Evolutionary conservation across 2,888 invertebrate species (phyloP), one percentile per base, ranked within the genome.

Genomic region (Ischnura elegans): DNA sequence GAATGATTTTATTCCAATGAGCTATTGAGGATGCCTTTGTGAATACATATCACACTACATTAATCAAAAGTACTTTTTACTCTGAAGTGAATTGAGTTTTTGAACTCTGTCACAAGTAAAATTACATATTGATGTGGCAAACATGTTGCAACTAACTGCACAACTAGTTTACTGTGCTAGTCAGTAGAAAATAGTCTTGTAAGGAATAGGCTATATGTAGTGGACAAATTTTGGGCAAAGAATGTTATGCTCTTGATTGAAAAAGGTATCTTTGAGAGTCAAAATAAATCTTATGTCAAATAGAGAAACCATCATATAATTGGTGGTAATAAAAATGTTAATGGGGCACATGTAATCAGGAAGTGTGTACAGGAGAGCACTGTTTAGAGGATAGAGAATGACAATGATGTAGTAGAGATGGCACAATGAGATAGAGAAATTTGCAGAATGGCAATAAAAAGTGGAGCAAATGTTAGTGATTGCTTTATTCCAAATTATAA

Each of bases 1-100:
- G 90, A 66, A 43, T 45, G 16, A 61, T 90, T 43, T 43, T 43
- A 25, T 43, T 66, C 61, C 90, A 90, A 90, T 90, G 90, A 43
- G 36, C 16, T 43, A 86, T 43, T 86, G 86, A 45, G 90, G 90
- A 61, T 90, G 90, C 90, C 90, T 90, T 90, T 66, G 61, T 90
- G 61, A 42, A 90, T 90, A 90, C 90, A 90, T 90, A 90, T 90
- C 90, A 90, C 42, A n/a, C 61, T 66, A 61, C 42, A 61, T 43
- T 42, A 90, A 61, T 90, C 61, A 66, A 90, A 90, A 66, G 21
- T n/a, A 66, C n/a, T 10, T 66, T 90, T 90, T 43, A 90, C 25
- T 43, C 2, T 61, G 25, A 66, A 25, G 36, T 87, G 51, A 87
- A 45, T 6, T 36, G 87, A 87, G 76, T 36, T 36, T 21, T 76